Base-by-base conservation (phyloP, 2,797 vertebrate species). In the Chaenodraco wilsoni region DNA sequence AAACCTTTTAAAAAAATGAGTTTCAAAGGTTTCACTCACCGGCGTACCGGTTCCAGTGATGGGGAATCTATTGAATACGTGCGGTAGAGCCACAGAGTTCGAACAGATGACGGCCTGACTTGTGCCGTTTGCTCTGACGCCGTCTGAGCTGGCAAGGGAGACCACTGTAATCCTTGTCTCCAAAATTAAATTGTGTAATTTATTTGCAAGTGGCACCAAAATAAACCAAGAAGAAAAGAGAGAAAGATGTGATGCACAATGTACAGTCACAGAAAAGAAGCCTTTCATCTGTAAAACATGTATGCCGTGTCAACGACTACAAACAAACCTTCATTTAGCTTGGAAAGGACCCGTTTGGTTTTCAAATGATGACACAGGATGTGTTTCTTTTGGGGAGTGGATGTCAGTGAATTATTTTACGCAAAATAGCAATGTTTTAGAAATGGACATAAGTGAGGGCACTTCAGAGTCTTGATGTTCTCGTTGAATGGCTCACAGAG, bases 131-230 rank as follows among this genome's bases (percentile, higher is more conserved):
- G 64, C 48, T 69, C 43, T 78, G 82, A 79, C 14, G 48, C 70
- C 78, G 49, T 61, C 65, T 51, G 70, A 73, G 74, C 31, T 60
- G 62, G 23, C 73, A 60, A 56, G 50, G 60, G 69, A 75, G 80
- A 67, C 66, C 56, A 19, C 33, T 2, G 40, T 82, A 81, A 84
- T 74, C 76, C 66, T 51, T 44, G 41, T 56, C 17, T 23, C 62
- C 49, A 63, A 72, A 66, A 74, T 48, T 56, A n/a, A 52, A 62
- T 61, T 14, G 23, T 72, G 66, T 49, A 62, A 17, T 48, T 51
- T 59, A 63, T 75, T 76, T 73, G 46, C 50, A 55, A 76, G 33
- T 33, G 43, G 64, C 48, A 67, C 49, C 19, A 57, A 69, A 71
- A 70, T 72, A 70, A 78, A 68, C 45, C 15, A 62, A 23, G 23